Evolutionary conservation across 2,888 invertebrate genomes (phyloP).

Genomic region (Chymomyza procnemis): DNA sequence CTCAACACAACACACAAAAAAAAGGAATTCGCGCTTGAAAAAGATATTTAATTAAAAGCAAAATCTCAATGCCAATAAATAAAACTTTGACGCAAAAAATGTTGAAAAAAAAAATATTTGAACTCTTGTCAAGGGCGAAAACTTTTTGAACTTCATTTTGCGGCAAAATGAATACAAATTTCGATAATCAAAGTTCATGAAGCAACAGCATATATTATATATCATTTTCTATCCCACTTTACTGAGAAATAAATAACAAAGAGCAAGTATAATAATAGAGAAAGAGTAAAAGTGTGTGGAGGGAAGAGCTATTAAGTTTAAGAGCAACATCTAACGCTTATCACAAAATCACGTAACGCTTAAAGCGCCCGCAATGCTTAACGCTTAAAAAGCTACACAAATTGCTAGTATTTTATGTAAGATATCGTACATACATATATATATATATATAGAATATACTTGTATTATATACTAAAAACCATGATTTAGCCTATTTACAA

Average conservation of each 20-base stretch:
- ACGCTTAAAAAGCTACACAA: neutral
- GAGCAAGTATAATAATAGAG: neutral
- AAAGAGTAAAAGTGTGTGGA: conserved; percentile 5
- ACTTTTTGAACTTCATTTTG: conserved; percentile 41
- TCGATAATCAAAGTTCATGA: conserved; percentile 28
- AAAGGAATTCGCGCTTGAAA: neutral
- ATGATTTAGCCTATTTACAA: neutral
- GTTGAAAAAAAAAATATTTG: neutral
- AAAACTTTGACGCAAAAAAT: conserved; percentile 45
- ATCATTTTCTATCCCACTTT: neutral
- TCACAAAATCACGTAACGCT: conserved; percentile 67
- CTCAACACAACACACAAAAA: neutral
- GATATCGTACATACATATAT: neutral
- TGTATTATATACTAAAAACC: neutral
- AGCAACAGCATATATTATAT: neutral
- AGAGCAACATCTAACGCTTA: conserved; percentile 60
- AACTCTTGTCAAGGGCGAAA: neutral
- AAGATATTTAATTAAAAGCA: conserved; percentile 60
- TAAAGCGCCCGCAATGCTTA: conserved; percentile 40
- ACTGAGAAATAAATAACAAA: neutral
- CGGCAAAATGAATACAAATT: conserved; percentile 48
- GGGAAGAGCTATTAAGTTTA: conserved; percentile 21
- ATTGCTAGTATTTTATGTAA: neutral
- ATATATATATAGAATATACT: neutral
- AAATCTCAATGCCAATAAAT: conserved; percentile 56